phyloP scores from a whole-genome alignment of 2,797 vertebrate genomes.

The Coregonus ussuriensis region DNA sequence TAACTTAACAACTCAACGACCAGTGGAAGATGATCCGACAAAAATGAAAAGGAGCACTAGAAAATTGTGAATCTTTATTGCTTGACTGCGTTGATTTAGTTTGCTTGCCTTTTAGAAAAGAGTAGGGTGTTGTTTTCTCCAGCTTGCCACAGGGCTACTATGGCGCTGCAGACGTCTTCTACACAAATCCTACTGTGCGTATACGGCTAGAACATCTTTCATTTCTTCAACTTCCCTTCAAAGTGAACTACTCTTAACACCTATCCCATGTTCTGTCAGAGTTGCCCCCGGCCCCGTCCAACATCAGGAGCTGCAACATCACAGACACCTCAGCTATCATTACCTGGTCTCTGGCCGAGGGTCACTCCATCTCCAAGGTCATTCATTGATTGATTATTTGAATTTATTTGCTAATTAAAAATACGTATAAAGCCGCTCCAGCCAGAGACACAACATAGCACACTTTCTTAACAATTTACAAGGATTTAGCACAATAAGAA shows the following conservation, averaged over 20 bases:
- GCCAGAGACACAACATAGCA: background rate
- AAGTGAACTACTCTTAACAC: background rate
- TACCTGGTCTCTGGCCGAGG: conserved; percentile 80
- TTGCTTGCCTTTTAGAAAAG: no score
- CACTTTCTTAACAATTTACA: background rate
- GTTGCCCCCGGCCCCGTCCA: conserved; percentile 79
- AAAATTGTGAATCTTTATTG: no score
- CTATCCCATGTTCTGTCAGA: conserved; percentile 58
- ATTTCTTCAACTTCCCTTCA: no score
- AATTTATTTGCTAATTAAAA: background rate
- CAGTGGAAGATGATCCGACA: no score
- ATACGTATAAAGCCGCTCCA: background rate
- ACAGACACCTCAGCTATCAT: conserved; percentile 82
- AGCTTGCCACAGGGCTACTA: no score
- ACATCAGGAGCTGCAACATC: conserved; percentile 80
- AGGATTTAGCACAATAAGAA: background rate
- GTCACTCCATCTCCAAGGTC: conserved; percentile 82
- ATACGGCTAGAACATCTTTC: no score
- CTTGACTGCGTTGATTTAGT: no score
- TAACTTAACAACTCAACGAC: no score
- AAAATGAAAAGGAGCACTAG: no score
- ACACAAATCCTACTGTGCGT: no score
- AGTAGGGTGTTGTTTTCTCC: no score
- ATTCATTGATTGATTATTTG: conserved; percentile 2
- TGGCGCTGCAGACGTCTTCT: no score